Evolutionary conservation across 1,140 invertebrate genomes (phyloP), one percentile per base, ranked within the genome.

Genomic region (Tigriopus japonicus): DNA sequence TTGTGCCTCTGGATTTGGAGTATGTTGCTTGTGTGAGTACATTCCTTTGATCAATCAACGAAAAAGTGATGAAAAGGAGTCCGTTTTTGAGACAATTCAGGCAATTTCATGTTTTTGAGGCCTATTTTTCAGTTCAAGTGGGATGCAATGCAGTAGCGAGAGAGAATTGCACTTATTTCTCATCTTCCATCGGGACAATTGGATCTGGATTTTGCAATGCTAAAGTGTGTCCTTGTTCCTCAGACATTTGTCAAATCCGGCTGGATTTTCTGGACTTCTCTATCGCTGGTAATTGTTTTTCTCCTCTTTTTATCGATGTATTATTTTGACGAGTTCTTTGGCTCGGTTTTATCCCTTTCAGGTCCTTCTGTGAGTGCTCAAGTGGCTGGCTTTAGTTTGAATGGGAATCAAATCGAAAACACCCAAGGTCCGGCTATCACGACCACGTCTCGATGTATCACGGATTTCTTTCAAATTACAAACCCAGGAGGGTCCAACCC

Each of bases 1-100:
- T 42, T 58, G 55, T 58, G 55, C 55, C 28, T 41, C 24, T 35
- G 55, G 55, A 51, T 58, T 58, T 23, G 55, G 55, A 3, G 55
- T 58, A 6, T 58, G 55, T 24, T 58, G 55, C 55, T 14, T 41
- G 13, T 58, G 55, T 58, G 42, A 58, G 55, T 42, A 42, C 10
- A 17, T 58, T 58, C 45, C 3, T 6, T 49, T 12, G 45, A 49
- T 49, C 6, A n/a, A n/a, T n/a, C n/a, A n/a, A n/a, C n/a, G n/a
- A n/a, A n/a, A n/a, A n/a, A n/a, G n/a, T n/a, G n/a, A n/a, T n/a
- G n/a, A n/a, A n/a, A n/a, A n/a, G n/a, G n/a, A 49, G n/a, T 49
- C n/a, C n/a, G 21, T 49, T 49, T 17, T 21, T 17, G n/a, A n/a
- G n/a, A n/a, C n/a, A n/a, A n/a, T n/a, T n/a, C n/a, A n/a, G n/a